phyloP scores from a whole-genome alignment of 2,797 vertebrate genomes.

The Coregonus ussuriensis region DNA sequence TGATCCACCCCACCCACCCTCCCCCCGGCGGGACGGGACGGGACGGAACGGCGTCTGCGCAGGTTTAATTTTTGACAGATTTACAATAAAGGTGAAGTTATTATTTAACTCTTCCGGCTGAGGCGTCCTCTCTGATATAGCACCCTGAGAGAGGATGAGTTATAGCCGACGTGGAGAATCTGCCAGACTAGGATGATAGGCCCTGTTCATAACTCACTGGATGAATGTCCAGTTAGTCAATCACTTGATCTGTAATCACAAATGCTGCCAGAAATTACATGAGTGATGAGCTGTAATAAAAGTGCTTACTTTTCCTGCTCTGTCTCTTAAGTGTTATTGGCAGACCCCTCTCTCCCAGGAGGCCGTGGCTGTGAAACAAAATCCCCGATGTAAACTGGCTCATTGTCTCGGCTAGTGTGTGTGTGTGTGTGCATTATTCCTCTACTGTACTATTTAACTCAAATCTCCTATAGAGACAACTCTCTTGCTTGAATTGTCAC shows the following conservation, averaged over 20 bases:
- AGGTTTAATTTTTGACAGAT: conserved; percentile 79
- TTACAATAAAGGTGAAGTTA: conserved; percentile 76
- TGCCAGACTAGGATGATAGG: conserved; percentile 70
- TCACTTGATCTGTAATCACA: conserved; percentile 98
- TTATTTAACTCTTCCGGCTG: conserved; percentile 79
- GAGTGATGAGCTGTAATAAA: conserved; percentile 93
- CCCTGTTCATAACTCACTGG: conserved; percentile 89
- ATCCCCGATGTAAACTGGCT: conserved; percentile 79
- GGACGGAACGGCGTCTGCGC: conserved; percentile 44
- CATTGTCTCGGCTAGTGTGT: conserved; percentile 63
- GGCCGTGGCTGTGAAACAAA: conserved; percentile 79
- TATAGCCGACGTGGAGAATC: conserved; percentile 76
- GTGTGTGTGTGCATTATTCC: conserved; percentile 32
- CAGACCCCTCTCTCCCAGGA: conserved; percentile 79
- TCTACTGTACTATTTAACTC: conserved; percentile 53
- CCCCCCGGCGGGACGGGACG: conserved; percentile 34
- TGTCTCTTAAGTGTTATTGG: conserved; percentile 86
- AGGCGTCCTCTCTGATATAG: conserved; percentile 74
- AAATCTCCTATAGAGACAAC: conserved; percentile 65
- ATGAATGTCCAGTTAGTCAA: conserved; percentile 96
- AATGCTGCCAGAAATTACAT: conserved; percentile 94
- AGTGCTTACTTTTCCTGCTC: conserved; percentile 82
- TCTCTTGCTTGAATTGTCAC: conserved; percentile 52
- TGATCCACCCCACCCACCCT: conserved; percentile 65
- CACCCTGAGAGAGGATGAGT: conserved; percentile 69